phyloP scores from a whole-genome alignment of 2,113 vertebrate species.

The Isurus oxyrinchus region DNA sequence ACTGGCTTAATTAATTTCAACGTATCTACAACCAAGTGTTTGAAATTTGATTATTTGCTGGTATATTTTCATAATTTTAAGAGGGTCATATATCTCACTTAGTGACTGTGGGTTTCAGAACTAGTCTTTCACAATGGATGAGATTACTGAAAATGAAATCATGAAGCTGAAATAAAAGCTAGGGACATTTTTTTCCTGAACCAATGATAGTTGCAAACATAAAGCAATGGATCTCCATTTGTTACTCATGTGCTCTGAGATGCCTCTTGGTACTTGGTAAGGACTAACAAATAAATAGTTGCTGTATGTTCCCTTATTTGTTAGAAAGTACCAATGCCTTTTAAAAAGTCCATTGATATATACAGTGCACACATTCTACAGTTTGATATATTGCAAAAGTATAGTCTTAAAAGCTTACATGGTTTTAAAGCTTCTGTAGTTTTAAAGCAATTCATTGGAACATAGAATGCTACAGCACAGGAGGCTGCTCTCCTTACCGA shows the following conservation, averaged over 20 bases:
- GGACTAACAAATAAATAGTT: background rate
- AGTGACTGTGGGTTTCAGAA: background rate
- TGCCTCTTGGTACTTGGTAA: background rate
- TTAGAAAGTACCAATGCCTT: background rate
- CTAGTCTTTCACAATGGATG: background rate
- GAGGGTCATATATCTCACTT: background rate
- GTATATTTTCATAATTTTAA: conserved; percentile 1
- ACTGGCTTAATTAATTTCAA: background rate
- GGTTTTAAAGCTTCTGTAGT: background rate
- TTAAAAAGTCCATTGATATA: background rate
- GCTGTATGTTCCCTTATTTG: background rate
- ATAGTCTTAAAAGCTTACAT: background rate
- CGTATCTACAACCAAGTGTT: background rate
- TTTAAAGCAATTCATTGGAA: background rate
- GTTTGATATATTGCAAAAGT: background rate
- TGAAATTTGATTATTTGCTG: background rate
- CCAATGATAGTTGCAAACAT: background rate
- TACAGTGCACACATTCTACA: background rate
- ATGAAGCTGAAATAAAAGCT: background rate
- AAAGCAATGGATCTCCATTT: background rate
- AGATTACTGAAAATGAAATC: background rate
- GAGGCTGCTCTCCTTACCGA: background rate
- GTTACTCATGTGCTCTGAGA: background rate
- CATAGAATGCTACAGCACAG: background rate
- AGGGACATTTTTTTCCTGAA: background rate